A percentile compares a stretch with the other conserved stretches of the same genome.
Evolutionary conservation across 2,797 vertebrate genomes (phyloP).

Genomic region (Propithecus perrieri): DNA sequence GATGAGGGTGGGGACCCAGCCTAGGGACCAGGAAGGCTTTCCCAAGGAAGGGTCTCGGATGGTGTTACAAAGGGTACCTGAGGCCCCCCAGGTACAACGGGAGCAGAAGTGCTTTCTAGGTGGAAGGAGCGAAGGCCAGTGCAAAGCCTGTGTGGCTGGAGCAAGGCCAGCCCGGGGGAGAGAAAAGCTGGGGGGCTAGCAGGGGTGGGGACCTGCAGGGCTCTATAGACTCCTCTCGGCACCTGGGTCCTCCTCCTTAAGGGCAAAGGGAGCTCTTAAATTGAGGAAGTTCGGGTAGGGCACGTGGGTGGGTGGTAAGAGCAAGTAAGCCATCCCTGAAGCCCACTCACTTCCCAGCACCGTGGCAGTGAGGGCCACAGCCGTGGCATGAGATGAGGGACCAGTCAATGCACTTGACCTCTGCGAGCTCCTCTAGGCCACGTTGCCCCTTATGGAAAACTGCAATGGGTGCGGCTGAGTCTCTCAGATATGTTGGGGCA

Average conservation of each 20-base stretch:
- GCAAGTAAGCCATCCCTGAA: background rate
- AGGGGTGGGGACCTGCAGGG: background rate
- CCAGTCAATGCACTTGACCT: background rate
- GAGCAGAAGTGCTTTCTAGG: background rate
- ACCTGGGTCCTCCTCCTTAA: background rate
- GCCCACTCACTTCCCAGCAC: background rate
- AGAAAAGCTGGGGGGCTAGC: background rate
- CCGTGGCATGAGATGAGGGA: rapidly evolving
- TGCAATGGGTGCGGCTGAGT: background rate
- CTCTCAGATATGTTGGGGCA: background rate
- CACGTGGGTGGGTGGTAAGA: background rate
- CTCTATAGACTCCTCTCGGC: rapidly evolving
- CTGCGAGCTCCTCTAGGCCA: background rate
- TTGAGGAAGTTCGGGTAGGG: background rate
- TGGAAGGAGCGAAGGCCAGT: background rate
- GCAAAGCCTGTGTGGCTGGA: background rate
- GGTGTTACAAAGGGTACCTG: background rate
- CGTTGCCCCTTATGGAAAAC: no score
- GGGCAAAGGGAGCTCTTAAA: background rate
- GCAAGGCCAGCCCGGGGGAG: rapidly evolving
- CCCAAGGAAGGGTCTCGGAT: background rate
- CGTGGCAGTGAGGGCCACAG: background rate
- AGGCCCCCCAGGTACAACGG: background rate
- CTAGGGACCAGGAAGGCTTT: background rate
- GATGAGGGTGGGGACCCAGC: background rate